Base-by-base conservation (phyloP, 2,797 vertebrate species). In the Australoheros facetus region DNA sequence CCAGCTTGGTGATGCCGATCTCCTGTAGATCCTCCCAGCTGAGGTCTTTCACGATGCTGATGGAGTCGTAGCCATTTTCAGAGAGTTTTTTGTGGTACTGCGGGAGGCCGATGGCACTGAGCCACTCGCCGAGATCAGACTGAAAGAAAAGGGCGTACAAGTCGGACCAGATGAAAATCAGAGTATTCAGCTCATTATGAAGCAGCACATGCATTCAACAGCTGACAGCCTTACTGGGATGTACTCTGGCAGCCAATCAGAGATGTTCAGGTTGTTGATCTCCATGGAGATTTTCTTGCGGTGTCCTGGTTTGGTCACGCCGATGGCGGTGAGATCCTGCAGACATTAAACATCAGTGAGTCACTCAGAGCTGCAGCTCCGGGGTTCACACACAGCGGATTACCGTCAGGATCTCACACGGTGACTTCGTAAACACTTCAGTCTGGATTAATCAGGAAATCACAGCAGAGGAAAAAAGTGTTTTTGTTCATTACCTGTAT, bases 11-110 rank as follows among this genome's bases (percentile, higher is more conserved):
- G 94, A 99, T 97, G 32, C 98, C 98, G 0, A 99, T 98, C 94
- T 99, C 98, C 88, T 99, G 98, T 88, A 99, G 94, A 60, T 98
- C 98, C 85, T 99, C 98, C 98, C 98, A 99, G 0, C 97, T 99
- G 88, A 99, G 96, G 85, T 99, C 98, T 0, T 95, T 96, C 78
- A 99, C 97, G 11, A 98, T 98, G 92, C 81, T 96, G 91, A 99
- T 97, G 86, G 97, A 97, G 91, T 99, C 98, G 0, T 99, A 99
- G 78, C 98, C 98, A 0, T 99, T 99, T 84, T 97, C 97, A 0
- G 96, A 96, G 53, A 99, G 96, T 71, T 97, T 92, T 51, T 95
- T 98, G 89, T 98, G 97, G 92, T 99, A 99, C 93, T 99, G 97
- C 0, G 96, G 96, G 80, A 99, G 93, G 3, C 97, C 97, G 1